Conservation (phyloP, 1,140 invertebrate species). For the Bombus turneri region DNA sequence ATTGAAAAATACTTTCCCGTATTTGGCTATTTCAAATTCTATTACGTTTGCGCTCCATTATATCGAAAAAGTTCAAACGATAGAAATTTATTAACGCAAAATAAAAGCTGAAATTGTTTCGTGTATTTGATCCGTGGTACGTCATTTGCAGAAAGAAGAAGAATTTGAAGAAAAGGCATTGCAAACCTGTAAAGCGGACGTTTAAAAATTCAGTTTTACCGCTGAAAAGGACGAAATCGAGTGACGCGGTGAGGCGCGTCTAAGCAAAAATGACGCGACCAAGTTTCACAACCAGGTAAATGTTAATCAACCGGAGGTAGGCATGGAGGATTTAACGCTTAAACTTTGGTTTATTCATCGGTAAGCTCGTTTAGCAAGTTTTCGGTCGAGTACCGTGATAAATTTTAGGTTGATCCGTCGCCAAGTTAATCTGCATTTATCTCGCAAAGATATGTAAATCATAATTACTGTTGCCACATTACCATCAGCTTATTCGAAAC, state of each 20-base stretch:
- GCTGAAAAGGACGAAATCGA: too few relatives aligned
- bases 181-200: background rate
- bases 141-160: background rate
- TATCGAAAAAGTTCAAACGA: background rate
- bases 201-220: background rate
- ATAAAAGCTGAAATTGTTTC: too few relatives aligned
- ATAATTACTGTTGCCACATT: background rate
- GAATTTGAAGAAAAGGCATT: background rate
- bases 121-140: background rate
- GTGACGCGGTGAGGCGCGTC: background rate
- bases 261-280: background rate
- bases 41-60: slow-evolving; percentile 2
- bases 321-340: slow-evolving; percentile 1
- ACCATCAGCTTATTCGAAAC: background rate
- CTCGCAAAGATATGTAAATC: background rate
- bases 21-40: background rate
- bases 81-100: too few relatives aligned
- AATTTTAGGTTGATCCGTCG: slow-evolving; percentile 16
- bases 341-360: slow-evolving; percentile 16
- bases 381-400: background rate
- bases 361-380: slow-evolving; percentile 1
- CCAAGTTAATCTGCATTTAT: background rate
- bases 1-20: slow-evolving; percentile 3
- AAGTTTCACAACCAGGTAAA: slow-evolving; percentile 7
- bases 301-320: slow-evolving; percentile 2